Conservation (phyloP, 2,113 vertebrate species). For the Sigmodon hispidus region DNA sequence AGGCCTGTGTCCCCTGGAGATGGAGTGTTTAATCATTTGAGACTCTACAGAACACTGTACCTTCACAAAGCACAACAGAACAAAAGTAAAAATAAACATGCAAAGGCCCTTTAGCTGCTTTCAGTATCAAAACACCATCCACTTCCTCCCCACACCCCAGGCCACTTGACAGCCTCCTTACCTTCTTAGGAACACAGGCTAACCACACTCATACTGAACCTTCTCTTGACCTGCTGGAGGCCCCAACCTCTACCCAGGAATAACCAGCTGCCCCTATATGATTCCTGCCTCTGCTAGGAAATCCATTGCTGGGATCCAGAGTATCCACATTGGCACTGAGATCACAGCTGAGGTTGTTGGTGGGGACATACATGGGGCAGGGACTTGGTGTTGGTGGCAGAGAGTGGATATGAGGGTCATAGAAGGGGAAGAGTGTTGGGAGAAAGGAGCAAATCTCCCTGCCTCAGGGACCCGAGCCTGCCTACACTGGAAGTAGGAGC, state of each 20-base stretch:
- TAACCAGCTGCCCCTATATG: no score
- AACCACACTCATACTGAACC: fast-evolving
- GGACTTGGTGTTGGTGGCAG: no score
- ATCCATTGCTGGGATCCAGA: background rate
- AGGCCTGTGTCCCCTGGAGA: background rate
- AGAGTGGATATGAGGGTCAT: background rate
- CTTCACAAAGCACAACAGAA: background rate
- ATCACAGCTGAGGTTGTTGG: background rate
- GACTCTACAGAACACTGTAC: background rate
- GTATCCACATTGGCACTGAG: background rate
- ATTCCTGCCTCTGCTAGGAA: background rate
- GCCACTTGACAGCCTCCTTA: background rate
- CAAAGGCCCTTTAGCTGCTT: background rate
- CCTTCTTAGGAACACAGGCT: background rate
- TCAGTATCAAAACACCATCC: background rate
- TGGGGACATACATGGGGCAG: background rate
- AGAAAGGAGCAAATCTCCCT: background rate
- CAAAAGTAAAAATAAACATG: background rate
- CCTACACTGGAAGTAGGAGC: background rate
- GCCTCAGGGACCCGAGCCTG: background rate
- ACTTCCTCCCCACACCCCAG: background rate
- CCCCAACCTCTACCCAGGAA: background rate
- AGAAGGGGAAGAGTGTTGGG: background rate
- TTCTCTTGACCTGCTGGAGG: no score
- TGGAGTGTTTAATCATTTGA: background rate